Evolutionary conservation across 2,888 invertebrate species (phyloP).

Genomic region (Cyclophora punctaria): DNA sequence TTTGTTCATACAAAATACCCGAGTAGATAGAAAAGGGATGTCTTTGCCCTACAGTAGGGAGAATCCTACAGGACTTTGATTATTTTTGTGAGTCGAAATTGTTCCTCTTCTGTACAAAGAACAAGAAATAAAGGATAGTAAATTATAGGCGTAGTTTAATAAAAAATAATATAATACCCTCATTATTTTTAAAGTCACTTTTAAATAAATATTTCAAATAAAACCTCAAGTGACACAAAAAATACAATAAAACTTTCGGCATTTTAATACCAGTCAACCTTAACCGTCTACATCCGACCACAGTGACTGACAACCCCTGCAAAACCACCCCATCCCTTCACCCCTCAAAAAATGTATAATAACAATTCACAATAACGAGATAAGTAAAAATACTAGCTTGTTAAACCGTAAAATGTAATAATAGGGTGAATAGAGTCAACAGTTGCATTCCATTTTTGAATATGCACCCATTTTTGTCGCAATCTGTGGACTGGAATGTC

Average conservation of each 20-base stretch:
- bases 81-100: no score
- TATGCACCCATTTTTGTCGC: conserved; percentile 43
- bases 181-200: no score
- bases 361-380: conserved; percentile 67
- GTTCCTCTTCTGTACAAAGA: no score
- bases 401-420: conserved; percentile 75
- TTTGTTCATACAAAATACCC: no score
- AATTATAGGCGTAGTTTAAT: no score
- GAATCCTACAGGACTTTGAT: no score
- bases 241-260: conserved; percentile 11
- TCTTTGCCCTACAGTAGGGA: no score
- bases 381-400: conserved; percentile 72
- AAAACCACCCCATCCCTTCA: conserved; percentile 24
- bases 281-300: conserved; percentile 15
- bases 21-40: no score
- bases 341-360: conserved; percentile 56
- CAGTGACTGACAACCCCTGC: conserved; percentile 18
- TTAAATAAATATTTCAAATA: not conserved
- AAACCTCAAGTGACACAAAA: conserved; percentile 3
- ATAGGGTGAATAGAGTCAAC: conserved; percentile 68
- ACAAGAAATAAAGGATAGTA: no score
- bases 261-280: conserved; percentile 16
- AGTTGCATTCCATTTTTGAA: conserved; percentile 48
- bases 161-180: no score
- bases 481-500: no score